Evolutionary conservation across 2,113 vertebrate species (phyloP).

Genomic region (Steatornis caripensis): DNA sequence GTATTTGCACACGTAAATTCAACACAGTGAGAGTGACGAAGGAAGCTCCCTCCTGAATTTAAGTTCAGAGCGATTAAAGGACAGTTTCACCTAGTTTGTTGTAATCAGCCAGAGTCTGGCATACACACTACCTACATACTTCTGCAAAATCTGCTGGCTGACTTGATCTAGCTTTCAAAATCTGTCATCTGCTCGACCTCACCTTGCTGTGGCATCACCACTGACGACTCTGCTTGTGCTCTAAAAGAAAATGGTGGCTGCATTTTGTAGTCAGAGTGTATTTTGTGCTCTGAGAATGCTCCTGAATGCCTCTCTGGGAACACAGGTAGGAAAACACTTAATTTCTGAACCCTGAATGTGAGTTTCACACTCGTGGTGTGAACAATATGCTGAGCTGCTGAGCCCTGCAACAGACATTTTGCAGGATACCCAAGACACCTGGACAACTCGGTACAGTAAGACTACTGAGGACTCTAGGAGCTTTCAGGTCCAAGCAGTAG

Average conservation of each 20-base stretch:
- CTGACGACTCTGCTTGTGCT: not conserved
- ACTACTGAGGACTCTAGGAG: not conserved
- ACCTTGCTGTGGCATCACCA: not conserved
- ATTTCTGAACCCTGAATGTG: not conserved
- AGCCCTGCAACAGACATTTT: not conserved
- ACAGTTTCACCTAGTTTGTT: not conserved
- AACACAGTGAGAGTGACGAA: accelerated
- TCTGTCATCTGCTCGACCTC: not conserved
- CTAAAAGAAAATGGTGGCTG: not conserved
- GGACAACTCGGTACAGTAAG: not conserved
- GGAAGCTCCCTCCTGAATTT: not conserved
- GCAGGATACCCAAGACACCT: not conserved
- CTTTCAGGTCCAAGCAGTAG: not conserved
- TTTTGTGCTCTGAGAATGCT: not conserved
- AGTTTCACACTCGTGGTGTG: accelerated
- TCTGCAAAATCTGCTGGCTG: constrained; percentile 18
- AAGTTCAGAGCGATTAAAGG: not conserved
- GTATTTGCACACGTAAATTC: not conserved
- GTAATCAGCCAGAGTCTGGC: constrained; percentile 1
- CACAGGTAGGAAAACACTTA: not conserved
- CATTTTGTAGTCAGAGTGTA: accelerated
- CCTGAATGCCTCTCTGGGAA: not conserved
- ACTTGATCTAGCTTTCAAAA: constrained; percentile 19
- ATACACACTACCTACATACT: not conserved
- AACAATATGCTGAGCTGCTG: not conserved